Base-by-base conservation (phyloP, 1,140 invertebrate species). In the Ceratoteleas bidentatus region DNA sequence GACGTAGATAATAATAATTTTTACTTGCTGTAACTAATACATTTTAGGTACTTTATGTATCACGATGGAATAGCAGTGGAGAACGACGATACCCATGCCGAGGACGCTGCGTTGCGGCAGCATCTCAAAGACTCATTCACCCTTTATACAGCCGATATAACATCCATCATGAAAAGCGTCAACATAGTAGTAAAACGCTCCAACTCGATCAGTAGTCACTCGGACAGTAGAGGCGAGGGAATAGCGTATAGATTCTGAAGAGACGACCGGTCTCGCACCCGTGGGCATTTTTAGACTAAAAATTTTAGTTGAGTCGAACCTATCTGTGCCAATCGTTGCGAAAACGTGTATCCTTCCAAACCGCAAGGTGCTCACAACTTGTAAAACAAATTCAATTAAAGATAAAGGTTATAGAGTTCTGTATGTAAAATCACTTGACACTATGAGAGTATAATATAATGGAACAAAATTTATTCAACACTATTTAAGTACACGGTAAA, bases 141-240 rank as follows among this genome's bases (percentile, higher is more conserved):
- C 16, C n/a, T 68, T 47, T 86, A 85, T 38, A 47, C 72, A 8
- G 57, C 76, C 0, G 84, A 88, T 47, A 72, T 77, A 2, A 85
- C 65, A 47, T 77, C 75, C 8, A 70, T 86, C n/a, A 85, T 83
- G 50, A 90, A 89, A 84, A 92, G 91, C 64, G 87, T 92, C 16
- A 93, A 93, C 85, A 86, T 90, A 16, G 87, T 93, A 57, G 87
- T 91, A 62, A 93, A 93, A 84, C 68, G 85, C n/a, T 88, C 84
- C 65, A 92, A 93, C 84, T 82, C 64, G 33, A 85, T 93, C 58
- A 85, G 85, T 14, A 90, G 88, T 73, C 93, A 94, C 87, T 93
- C 94, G 0, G 94, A 94, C 84, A 94, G 93, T 84, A 89, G 94
- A 86, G 94, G 93, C 49, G 93, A 93, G 33, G 94, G 94, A 15